Evolutionary conservation across 2,113 vertebrate genomes (phyloP).

Genomic region (Sylvietta virens): DNA sequence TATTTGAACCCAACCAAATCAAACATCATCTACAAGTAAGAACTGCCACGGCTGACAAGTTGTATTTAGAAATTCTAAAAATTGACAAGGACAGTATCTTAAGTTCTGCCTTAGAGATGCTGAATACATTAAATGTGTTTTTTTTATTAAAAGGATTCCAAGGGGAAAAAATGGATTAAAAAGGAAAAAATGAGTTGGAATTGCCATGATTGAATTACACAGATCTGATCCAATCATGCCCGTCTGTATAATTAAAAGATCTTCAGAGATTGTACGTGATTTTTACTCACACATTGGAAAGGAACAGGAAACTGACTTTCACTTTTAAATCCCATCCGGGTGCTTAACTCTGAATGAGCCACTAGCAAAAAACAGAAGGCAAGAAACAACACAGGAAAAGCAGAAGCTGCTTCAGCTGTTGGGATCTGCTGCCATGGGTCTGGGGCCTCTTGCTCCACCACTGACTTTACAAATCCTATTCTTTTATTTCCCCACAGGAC

Average conservation of each 20-base stretch:
- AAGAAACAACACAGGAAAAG: not conserved
- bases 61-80: not conserved
- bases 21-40: not conserved
- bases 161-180: not conserved
- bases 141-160: not conserved
- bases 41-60: not conserved
- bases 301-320: not conserved
- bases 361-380: not conserved
- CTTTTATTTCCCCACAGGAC: not conserved
- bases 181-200: not conserved
- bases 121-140: not conserved
- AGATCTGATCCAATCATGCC: not conserved
- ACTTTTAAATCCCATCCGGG: not conserved
- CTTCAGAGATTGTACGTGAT: rapidly evolving
- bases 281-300: not conserved
- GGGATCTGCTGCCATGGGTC: not conserved
- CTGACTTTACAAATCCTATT: not conserved
- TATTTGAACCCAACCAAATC: not conserved
- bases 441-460: not conserved
- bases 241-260: not conserved
- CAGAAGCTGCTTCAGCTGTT: not conserved
- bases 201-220: not conserved
- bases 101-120: not conserved
- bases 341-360: not conserved
- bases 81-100: not conserved